Conservation (phyloP, 2,797 vertebrate genomes). For the Enteromius unitaeniatus region DNA sequence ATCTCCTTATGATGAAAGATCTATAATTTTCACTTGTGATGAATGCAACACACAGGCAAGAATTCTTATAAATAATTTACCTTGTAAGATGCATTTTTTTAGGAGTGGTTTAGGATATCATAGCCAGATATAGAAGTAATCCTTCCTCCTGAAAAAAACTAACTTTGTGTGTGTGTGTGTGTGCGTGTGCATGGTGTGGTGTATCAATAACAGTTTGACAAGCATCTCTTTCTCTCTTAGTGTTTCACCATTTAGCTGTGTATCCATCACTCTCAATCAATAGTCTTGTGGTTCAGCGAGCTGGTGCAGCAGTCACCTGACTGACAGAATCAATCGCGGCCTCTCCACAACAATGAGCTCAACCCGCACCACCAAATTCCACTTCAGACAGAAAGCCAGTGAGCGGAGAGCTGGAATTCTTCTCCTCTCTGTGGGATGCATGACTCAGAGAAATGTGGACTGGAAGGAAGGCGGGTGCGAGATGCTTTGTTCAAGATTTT, state of each 20-base stretch:
- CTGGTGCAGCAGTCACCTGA: conserved; percentile 71
- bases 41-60: neutral
- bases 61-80: conserved; percentile 6
- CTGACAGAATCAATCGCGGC: conserved; percentile 70
- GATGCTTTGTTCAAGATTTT: conserved; percentile 43
- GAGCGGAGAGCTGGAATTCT: conserved; percentile 39
- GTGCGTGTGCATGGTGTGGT: neutral
- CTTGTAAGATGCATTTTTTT: neutral
- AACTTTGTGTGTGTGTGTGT: neutral
- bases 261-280: conserved; percentile 52
- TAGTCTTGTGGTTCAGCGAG: conserved; percentile 63
- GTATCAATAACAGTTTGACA: conserved; percentile 48
- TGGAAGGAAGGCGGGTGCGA: neutral
- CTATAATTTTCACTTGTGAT: neutral
- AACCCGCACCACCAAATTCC: conserved; percentile 58
- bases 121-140: neutral
- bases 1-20: too few relatives aligned
- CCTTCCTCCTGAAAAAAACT: conserved; percentile 4
- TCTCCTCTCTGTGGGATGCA: conserved; percentile 51
- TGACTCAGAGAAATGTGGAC: conserved; percentile 42
- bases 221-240: conserved; percentile 40
- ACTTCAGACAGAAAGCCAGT: conserved; percentile 39
- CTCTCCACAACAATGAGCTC: conserved; percentile 65
- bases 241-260: conserved; percentile 38
- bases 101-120: neutral